These are phyloP conservation scores for Coregonus suidteri DNA, from an alignment of 2,797 vertebrate genomes.

Conservation along the genomic window DNA sequence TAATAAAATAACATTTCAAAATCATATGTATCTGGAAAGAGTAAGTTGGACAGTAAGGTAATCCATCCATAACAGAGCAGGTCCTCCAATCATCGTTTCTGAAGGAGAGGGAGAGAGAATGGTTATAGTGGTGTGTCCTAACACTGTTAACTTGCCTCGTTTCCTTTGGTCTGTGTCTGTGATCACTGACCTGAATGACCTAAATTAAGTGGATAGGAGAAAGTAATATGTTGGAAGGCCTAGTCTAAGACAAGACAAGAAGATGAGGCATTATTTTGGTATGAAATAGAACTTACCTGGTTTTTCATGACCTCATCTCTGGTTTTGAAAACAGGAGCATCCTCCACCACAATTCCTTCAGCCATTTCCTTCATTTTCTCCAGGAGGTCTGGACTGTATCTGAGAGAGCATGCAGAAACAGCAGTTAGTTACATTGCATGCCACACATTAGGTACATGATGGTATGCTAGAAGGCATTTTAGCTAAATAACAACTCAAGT, in stretches of 20 bases:
- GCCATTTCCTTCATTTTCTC: slow-evolving; percentile 86
- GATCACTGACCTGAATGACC: too few relatives aligned
- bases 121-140: not conserved
- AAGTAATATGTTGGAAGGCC: too few relatives aligned
- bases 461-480: not conserved
- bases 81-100: slow-evolving; percentile 14
- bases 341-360: slow-evolving; percentile 83
- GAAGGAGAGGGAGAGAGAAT: not conserved
- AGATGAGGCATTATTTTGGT: not conserved
- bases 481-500: not conserved
- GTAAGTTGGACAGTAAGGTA: not conserved
- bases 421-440: not conserved
- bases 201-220: too few relatives aligned
- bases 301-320: slow-evolving; percentile 86
- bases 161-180: too few relatives aligned
- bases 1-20: not conserved
- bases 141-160: not conserved
- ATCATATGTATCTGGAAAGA: not conserved
- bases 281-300: slow-evolving; percentile 55
- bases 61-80: not conserved
- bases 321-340: slow-evolving; percentile 86
- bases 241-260: not conserved
- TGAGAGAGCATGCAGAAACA: slow-evolving; percentile 37
- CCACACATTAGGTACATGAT: not conserved
- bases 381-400: slow-evolving; percentile 82